These are phyloP conservation scores for Neria commutata DNA, from an alignment of 2,888 invertebrate genomes.

Conservation along the genomic window DNA sequence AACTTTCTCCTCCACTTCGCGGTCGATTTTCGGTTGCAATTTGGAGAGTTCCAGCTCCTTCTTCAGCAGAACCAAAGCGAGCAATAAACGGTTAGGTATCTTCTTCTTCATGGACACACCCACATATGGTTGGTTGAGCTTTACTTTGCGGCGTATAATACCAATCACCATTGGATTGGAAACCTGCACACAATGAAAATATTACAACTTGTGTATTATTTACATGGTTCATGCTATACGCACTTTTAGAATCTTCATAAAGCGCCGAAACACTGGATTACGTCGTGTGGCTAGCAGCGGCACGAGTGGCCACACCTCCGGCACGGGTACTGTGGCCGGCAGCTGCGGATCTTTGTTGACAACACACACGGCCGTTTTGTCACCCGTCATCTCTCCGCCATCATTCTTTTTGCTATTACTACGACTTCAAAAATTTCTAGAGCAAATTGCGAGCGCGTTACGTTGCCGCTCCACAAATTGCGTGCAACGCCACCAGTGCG, in stretches of 20 bases:
- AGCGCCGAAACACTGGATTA: conserved; percentile 96
- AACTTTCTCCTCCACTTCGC: conserved; percentile 98
- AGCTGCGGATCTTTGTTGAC: conserved; percentile 59
- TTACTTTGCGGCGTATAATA: conserved; percentile 89
- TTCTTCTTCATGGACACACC: conserved; percentile 96
- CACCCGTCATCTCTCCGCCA: conserved; percentile 36
- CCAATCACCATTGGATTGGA: conserved; percentile 87
- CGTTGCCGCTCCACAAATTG: conserved; percentile 21
- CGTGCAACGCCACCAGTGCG: not conserved
- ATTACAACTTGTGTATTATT: not conserved
- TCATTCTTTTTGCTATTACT: conserved; percentile 25
- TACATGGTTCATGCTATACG: not conserved
- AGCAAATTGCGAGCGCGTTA: conserved; percentile 22
- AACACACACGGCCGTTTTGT: conserved; percentile 34
- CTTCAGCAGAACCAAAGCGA: conserved; percentile 90
- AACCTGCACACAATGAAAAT: conserved; percentile 66
- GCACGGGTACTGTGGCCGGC: conserved; percentile 90
- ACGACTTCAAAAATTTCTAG: conserved; percentile 38
- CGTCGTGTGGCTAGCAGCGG: conserved; percentile 93
- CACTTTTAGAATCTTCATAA: conserved; percentile 96
- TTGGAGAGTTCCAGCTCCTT: conserved; percentile 96
- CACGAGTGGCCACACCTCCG: conserved; percentile 95
- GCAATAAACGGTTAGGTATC: conserved; percentile 90
- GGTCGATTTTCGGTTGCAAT: conserved; percentile 95
- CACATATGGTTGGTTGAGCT: conserved; percentile 94